Conservation (phyloP, 2,888 invertebrate genomes). For the Stenichneumon culpator region DNA sequence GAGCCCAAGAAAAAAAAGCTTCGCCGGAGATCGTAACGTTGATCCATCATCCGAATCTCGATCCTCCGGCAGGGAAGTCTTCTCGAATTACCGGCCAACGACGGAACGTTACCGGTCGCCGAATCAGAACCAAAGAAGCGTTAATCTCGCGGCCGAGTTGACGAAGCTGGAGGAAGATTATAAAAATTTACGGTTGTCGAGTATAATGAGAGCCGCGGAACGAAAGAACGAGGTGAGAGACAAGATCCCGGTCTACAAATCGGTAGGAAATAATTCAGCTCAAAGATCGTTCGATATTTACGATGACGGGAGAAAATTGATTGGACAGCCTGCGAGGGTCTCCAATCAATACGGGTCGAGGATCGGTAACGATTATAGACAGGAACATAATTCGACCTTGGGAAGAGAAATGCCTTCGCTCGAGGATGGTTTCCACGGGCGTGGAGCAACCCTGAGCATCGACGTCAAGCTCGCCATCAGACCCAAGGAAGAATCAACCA, state of each 20-base stretch:
- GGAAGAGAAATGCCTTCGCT: not conserved
- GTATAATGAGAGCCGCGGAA: constrained; percentile 44
- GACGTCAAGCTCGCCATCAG: constrained; percentile 5
- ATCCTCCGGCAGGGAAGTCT: constrained; percentile 23
- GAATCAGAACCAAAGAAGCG: not conserved
- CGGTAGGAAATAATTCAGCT: constrained; percentile 25
- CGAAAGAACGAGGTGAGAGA: constrained; percentile 24
- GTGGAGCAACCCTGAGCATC: not conserved
- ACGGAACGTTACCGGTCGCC: not conserved
- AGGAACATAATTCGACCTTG: constrained; percentile 3
- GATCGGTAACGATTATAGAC: constrained; percentile 16
- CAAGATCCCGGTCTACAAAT: not conserved
- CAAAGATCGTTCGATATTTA: not conserved
- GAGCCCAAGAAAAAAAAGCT: not conserved
- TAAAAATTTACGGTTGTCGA: constrained; percentile 59
- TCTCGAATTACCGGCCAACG: constrained; percentile 23
- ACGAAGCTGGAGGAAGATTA: constrained; percentile 68
- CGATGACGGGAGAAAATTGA: not conserved
- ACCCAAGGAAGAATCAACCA: constrained; percentile 13
- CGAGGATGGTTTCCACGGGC: not conserved
- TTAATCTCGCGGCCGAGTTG: constrained; percentile 63
- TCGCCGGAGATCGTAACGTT: not conserved
- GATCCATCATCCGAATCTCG: not conserved
- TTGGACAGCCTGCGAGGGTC: constrained; percentile 13
- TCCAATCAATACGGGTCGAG: constrained; percentile 17